Evolutionary conservation across 2,113 vertebrate genomes (phyloP), one percentile per base, ranked within the genome.

Genomic region (Columba livia): DNA sequence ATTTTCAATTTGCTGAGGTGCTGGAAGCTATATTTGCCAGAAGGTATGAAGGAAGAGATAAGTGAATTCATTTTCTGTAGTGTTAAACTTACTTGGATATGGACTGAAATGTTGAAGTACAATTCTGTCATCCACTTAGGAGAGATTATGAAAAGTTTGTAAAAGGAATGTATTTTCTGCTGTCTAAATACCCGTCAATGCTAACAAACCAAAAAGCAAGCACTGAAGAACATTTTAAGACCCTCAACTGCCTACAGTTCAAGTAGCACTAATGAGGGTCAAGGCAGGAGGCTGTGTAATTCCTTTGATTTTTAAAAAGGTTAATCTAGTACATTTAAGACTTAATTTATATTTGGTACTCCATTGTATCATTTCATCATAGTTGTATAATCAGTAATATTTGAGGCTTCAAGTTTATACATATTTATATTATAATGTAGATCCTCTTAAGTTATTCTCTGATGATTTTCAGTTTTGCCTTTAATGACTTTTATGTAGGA

Each of bases 51-150:
- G 21, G 34, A 84, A 85, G 23, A 88, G 25, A 56, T 66, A 36
- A 82, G 19, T 42, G 15, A 77, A 85, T 89, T 72, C 3, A 19
- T 73, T 79, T 77, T 69, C 12, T 71, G n/a, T 85, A 12, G 28
- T 25, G 25, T 40, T 70, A 40, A 79, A 42, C 21, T 67, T 74
- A n/a, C 11, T 78, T 81, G 11, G 65, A 5, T 25, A 79, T 19
- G 50, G 29, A 91, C 19, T 57, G 53, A 65, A 77, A 89, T 83
- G 70, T 82, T 94, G 54, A 91, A 77, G 54, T 42, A 66, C 36
- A 91, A 70, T 53, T 89, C 58, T 19, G 34, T 53, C 58, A n/a
- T 58, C 28, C 47, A 26, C 54, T 88, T 79, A 61, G 66, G 42
- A 50, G 10, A 89, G 13, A 70, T 57, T 69, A 44, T 53, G 31